Base-by-base conservation (phyloP, 2,888 invertebrate species). In the Drosophila sordidula region DNA sequence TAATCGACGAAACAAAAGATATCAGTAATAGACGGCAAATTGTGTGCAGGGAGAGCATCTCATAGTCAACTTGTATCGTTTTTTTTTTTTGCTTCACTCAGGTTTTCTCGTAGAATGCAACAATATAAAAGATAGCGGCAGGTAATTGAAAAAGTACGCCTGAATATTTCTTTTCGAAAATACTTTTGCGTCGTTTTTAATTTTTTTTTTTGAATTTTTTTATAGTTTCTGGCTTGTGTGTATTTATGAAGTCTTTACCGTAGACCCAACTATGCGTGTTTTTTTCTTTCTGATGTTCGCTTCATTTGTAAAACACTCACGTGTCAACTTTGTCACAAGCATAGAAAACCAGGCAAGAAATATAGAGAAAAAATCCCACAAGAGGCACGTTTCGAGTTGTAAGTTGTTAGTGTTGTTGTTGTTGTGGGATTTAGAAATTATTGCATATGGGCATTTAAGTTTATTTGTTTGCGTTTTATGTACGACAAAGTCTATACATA, bases 251-350 rank as follows among this genome's bases (percentile, higher is more conserved):
- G 78, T 85, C 73, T 63, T 16, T 16, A 1, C 16, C 39, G 39
- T 39, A 39, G 8, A 42, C 11, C 58, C 8, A 56, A 45, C 54
- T 69, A 78, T 72, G 70, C 70, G 84, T 67, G 71, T 57, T 68
- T 54, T 56, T 52, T 52, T 64, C 42, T 69, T 50, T 44, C 38
- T 51, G 63, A 36, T 47, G 44, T 45, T 49, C n/a, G 42, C 39
- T 47, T 70, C 45, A 70, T 85, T 85, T 71, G 81, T 80, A 85
- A 88, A 76, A 75, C 68, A 61, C 73, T 83, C 85, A 85, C 85
- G 85, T 73, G 88, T 64, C 57, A 66, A 51, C 68, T 63, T 73
- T 69, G 81, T 74, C 71, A 39, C 63, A 56, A 52, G 63, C 70
- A 70, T 66, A 59, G 58, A 74, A 64, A 72, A 62, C 6, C 16